phyloP scores from a whole-genome alignment of 1,140 invertebrate genomes.

The Euwallacea fornicatus region DNA sequence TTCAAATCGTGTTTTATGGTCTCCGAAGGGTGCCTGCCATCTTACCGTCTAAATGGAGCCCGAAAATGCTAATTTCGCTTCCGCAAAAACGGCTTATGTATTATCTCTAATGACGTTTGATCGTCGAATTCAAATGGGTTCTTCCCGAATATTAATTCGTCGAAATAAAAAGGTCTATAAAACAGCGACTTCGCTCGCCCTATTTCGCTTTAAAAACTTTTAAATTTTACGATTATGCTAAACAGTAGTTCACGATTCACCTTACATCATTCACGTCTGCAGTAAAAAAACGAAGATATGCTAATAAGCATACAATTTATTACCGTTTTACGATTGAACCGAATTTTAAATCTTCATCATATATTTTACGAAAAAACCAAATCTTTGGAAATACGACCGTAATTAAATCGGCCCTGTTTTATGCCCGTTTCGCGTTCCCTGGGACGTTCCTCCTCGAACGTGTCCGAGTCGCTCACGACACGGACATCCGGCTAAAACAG shows the following conservation, averaged over 20 bases:
- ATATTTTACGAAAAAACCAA: too few relatives aligned
- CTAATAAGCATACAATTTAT: too few relatives aligned
- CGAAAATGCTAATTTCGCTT: slow-evolving; percentile 36
- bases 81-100: slow-evolving; percentile 31
- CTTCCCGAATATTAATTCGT: slow-evolving; percentile 37
- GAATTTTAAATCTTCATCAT: too few relatives aligned
- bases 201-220: slow-evolving; percentile 24
- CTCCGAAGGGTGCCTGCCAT: slow-evolving; percentile 13
- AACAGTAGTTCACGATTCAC: slow-evolving; percentile 35
- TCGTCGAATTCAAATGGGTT: slow-evolving; percentile 32
- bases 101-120: slow-evolving; percentile 36
- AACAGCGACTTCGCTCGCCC: slow-evolving; percentile 18
- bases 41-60: slow-evolving; percentile 33
- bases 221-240: slow-evolving; percentile 37
- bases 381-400: too few relatives aligned
- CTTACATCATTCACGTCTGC: slow-evolving; percentile 34
- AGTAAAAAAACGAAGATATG: slow-evolving; percentile 16
- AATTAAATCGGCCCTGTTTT: too few relatives aligned
- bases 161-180: slow-evolving; percentile 33
- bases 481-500: too few relatives aligned
- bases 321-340: too few relatives aligned
- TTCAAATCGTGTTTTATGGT: slow-evolving; percentile 27
- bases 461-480: too few relatives aligned
- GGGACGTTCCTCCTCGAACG: too few relatives aligned
- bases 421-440: too few relatives aligned